Conservation (phyloP, 2,888 invertebrate genomes). For the Pseudoips prasinana region DNA sequence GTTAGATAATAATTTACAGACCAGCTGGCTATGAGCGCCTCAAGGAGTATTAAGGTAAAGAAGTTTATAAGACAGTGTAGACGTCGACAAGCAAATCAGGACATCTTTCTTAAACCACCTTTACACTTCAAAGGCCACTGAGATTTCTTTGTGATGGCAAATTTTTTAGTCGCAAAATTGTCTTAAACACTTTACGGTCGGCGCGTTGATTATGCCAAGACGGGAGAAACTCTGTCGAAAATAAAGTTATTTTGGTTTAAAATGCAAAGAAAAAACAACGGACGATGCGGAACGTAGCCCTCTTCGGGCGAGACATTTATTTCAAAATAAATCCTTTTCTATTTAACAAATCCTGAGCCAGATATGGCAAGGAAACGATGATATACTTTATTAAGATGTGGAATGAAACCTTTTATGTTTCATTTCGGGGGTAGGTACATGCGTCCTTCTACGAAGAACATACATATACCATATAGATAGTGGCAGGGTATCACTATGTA, state of each 20-base stretch:
- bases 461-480: too few relatives aligned
- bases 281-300: conserved; percentile 34
- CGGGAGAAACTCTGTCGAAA: conserved; percentile 65
- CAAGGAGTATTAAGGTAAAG: too few relatives aligned
- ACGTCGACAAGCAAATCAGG: conserved; percentile 9
- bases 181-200: conserved; percentile 67
- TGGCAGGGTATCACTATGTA: conserved; percentile 25
- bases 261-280: conserved; percentile 69
- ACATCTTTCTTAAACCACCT: conserved; percentile 8
- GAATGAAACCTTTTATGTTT: conserved; percentile 36
- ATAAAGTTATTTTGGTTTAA: conserved; percentile 77
- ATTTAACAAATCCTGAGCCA: conserved; percentile 62
- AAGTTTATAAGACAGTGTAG: not conserved
- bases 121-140: conserved; percentile 54
- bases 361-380: conserved; percentile 42
- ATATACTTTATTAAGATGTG: conserved; percentile 44
- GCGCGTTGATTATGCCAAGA: conserved; percentile 71
- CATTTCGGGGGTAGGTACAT: too few relatives aligned
- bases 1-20: too few relatives aligned
- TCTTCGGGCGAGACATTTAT: conserved; percentile 49
- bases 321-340: conserved; percentile 53
- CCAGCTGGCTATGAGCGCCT: too few relatives aligned
- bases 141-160: conserved; percentile 57
- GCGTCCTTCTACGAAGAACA: too few relatives aligned
- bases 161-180: conserved; percentile 62